Conservation (phyloP, 1,140 invertebrate genomes). For the Drosophila teissieri region DNA sequence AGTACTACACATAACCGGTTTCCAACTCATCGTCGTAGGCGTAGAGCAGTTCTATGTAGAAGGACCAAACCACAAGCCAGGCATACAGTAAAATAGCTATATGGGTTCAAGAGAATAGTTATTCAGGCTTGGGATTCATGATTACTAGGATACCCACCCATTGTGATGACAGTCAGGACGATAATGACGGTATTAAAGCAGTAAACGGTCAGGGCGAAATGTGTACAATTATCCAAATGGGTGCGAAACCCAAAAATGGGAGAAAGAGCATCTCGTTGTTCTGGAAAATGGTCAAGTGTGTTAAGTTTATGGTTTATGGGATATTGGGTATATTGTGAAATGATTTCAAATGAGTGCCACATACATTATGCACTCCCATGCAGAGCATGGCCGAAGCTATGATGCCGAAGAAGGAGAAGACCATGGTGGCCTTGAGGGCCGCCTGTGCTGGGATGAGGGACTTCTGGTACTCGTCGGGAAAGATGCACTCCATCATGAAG, state of each 20-base stretch:
- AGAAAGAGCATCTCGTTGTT: conserved; percentile 64
- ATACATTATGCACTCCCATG: conserved; percentile 66
- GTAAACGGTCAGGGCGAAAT: conserved; percentile 45
- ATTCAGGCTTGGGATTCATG: no score
- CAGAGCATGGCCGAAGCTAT: conserved; percentile 44
- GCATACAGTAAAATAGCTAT: conserved; percentile 52
- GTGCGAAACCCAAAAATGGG: conserved; percentile 52
- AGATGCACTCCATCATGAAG: conserved; percentile 72
- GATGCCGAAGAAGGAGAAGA: conserved; percentile 68
- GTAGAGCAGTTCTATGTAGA: conserved; percentile 56
- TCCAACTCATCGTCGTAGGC: conserved; percentile 57
- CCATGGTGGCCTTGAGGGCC: conserved; percentile 69
- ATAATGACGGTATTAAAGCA: conserved; percentile 40
- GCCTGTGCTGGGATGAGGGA: conserved; percentile 5
- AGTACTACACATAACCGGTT: conserved; percentile 24
- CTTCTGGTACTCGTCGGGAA: conserved; percentile 57
- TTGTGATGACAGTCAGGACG: conserved; percentile 38
- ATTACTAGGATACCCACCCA: conserved; percentile 30
- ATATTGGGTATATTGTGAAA: background rate
- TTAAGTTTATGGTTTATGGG: no score
- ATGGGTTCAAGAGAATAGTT: background rate
- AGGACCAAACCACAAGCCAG: conserved; percentile 63
- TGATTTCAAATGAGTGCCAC: background rate
- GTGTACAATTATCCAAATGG: conserved; percentile 54
- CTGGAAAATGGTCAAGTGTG: conserved; percentile 24